Percentiles rank a stretch among this genome's conserved stretches.
Evolutionary conservation across 2,113 vertebrate genomes (phyloP).

Genomic region (Equus quagga): DNA sequence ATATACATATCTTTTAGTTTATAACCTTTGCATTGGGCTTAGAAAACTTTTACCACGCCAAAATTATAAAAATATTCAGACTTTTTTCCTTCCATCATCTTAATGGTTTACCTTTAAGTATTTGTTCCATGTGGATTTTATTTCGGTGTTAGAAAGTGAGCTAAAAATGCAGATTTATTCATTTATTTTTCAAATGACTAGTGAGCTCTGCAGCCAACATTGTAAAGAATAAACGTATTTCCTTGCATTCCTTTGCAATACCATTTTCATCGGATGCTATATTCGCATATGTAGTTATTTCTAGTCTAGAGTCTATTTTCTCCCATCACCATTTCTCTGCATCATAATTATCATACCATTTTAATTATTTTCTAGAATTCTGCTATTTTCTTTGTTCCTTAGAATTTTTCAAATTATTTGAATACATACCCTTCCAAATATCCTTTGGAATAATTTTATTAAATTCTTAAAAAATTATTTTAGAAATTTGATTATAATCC

Average conservation of each 20-base stretch:
- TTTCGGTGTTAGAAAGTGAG: not conserved
- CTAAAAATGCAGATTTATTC: conserved; percentile 11
- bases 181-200: not conserved
- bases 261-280: not conserved
- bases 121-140: not conserved
- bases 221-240: not conserved
- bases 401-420: not conserved
- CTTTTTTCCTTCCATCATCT: not conserved
- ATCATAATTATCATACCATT: not conserved
- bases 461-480: not conserved
- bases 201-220: not conserved
- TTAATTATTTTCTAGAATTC: not conserved
- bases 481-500: not conserved
- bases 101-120: conserved; percentile 20
- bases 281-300: not conserved
- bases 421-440: not conserved
- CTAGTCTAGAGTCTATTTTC: not conserved
- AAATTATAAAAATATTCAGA: not conserved
- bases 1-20: not conserved
- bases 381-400: not conserved
- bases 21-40: not conserved
- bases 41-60: not conserved
- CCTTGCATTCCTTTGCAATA: not conserved
- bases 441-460: not conserved
- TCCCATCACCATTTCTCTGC: not conserved